Evolutionary conservation across 30 jellyfish, hydroid and myxozoan species (phyloP).

Genomic region (Chrysaora quinquecirrha): DNA sequence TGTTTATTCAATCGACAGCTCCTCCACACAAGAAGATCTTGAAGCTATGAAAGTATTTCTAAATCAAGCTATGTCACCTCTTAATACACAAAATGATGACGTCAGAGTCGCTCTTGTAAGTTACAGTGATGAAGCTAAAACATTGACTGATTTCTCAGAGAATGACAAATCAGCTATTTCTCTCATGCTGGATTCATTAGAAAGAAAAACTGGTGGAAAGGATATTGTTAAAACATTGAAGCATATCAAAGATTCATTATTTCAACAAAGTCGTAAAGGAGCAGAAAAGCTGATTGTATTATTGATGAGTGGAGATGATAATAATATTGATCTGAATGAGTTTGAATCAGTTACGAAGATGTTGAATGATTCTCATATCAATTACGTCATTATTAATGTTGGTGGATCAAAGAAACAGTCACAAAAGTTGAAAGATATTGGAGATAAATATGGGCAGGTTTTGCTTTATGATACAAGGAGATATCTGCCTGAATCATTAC

Average conservation of each 20-base stretch:
- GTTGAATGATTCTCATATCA: conserved; percentile 24
- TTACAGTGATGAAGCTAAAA: conserved; percentile 10
- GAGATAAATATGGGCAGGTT: conserved; percentile 27
- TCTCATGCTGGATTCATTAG: conserved; percentile 26
- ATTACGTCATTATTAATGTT: conserved; percentile 23
- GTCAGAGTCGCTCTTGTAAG: conserved; percentile 33
- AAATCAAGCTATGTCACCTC: conserved; percentile 16
- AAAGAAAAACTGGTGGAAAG: conserved; percentile 28
- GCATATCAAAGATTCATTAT: conserved; percentile 10
- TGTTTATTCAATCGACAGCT: conserved; percentile 57
- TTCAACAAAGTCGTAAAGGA: conserved; percentile 24
- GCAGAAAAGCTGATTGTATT: conserved; percentile 44
- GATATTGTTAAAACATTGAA: conserved; percentile 25
- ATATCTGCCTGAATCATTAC: conserved; percentile 33
- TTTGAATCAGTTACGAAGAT: not conserved
- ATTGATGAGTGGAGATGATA: conserved; percentile 38
- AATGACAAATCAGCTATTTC: not conserved
- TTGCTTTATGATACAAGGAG: not conserved
- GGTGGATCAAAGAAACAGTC: conserved; percentile 28
- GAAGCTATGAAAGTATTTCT: conserved; percentile 19
- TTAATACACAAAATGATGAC: conserved; percentile 15
- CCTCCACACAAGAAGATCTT: conserved; percentile 15
- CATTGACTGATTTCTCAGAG: not conserved
- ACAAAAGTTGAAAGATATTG: not conserved
- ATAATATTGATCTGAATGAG: not conserved